Percentiles rank a stretch among this genome's conserved stretches.
phyloP scores from a whole-genome alignment of 2,888 invertebrate species.

The Lithophane leautieri region DNA sequence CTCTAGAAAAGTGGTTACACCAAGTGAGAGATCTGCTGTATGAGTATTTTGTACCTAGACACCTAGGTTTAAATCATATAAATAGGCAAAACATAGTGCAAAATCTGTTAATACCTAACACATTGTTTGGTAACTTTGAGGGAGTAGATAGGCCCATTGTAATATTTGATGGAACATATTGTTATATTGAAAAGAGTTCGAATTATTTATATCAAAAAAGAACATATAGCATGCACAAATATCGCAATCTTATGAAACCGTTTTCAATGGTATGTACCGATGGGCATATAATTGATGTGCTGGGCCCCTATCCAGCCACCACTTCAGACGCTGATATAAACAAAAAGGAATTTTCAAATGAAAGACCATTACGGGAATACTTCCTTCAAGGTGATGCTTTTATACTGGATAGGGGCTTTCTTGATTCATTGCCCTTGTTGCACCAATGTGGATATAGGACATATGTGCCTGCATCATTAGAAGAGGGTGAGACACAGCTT shows the following conservation, averaged over 20 bases:
- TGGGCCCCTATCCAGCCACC: background rate
- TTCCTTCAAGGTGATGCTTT: background rate
- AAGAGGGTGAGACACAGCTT: constrained; percentile 34
- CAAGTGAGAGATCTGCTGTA: background rate
- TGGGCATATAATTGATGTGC: constrained; percentile 7
- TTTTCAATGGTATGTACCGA: constrained; percentile 15
- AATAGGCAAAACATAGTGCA: background rate
- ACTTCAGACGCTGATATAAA: too few relatives aligned
- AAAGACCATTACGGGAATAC: background rate
- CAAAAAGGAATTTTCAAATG: background rate
- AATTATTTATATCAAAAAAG: background rate
- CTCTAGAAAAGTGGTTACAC: constrained; percentile 9
- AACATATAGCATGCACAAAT: constrained; percentile 5
- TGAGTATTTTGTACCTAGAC: constrained; percentile 3
- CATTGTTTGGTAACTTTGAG: constrained; percentile 9
- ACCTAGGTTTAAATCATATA: constrained; percentile 2
- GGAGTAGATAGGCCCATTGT: constrained; percentile 5
- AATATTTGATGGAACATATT: constrained; percentile 14
- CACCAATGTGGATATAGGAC: constrained; percentile 27
- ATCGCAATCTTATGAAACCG: background rate
- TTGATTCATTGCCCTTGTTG: constrained; percentile 11
- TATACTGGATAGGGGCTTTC: constrained; percentile 1
- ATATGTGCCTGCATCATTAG: constrained; percentile 18
- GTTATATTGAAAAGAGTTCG: constrained; percentile 5
- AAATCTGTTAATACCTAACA: background rate